A percentile compares a stretch with the other conserved stretches of the same genome.
phyloP scores from a whole-genome alignment of 1,140 invertebrate genomes.

The Pinna nobilis region DNA sequence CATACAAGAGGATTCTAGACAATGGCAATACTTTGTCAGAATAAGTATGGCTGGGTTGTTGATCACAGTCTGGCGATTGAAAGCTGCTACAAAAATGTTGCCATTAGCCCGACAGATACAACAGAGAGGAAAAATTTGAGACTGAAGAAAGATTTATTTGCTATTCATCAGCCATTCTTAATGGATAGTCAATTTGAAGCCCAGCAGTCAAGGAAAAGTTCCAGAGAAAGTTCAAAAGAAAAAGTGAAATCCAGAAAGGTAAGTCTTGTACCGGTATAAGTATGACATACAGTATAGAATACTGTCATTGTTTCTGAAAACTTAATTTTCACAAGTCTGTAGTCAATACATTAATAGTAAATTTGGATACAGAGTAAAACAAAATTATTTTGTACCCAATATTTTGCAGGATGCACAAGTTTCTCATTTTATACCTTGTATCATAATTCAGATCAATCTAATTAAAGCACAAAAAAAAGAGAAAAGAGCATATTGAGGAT shows the following conservation, averaged over 20 bases:
- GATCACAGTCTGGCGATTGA: constrained; percentile 34
- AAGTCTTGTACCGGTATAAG: no score
- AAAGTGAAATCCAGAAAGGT: neutral
- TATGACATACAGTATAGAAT: no score
- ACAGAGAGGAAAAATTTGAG: neutral
- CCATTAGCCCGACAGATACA: neutral
- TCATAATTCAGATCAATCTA: no score
- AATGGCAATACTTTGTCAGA: constrained; percentile 41
- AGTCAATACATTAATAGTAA: no score
- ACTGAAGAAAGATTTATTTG: constrained; percentile 48
- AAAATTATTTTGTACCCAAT: no score
- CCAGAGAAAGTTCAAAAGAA: neutral
- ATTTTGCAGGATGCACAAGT: no score
- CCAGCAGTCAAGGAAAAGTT: neutral
- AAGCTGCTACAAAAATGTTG: neutral
- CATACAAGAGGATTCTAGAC: neutral
- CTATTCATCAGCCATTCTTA: constrained; percentile 50
- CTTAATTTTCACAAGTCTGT: no score
- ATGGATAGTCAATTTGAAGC: constrained; percentile 58
- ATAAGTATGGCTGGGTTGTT: constrained; percentile 39
- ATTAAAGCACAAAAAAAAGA: constrained; percentile 4
- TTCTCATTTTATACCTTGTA: no score
- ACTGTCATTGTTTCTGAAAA: no score
- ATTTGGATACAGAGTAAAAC: no score
- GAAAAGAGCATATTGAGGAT: constrained; percentile 34